phyloP scores from a whole-genome alignment of 2,888 invertebrate species.

The Omphaloscelis lunosa region DNA sequence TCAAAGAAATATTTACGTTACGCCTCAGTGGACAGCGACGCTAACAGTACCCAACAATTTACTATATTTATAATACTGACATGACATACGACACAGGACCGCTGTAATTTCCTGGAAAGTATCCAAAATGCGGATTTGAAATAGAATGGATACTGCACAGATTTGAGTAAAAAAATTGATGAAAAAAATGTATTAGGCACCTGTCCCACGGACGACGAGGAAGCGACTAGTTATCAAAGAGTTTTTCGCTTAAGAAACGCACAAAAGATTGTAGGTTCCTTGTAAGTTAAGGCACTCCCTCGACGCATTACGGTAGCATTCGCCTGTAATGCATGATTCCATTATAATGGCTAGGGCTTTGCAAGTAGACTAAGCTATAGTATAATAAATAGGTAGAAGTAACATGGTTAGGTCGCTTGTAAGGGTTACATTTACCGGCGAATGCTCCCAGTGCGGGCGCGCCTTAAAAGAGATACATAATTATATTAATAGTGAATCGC shows the following conservation, averaged over 20 bases:
- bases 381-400: not conserved
- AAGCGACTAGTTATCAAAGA: not conserved
- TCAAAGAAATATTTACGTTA: constrained; percentile 63
- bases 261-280: not conserved
- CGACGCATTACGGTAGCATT: not conserved
- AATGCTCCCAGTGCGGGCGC: not conserved
- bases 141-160: constrained; percentile 59
- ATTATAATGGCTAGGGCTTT: not conserved
- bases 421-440: not conserved
- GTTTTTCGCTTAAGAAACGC: not conserved
- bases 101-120: constrained; percentile 67
- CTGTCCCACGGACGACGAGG: not conserved
- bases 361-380: not conserved
- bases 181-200: constrained; percentile 5
- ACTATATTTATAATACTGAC: constrained; percentile 69
- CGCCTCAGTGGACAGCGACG: constrained; percentile 48
- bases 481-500: not conserved
- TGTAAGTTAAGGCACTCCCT: not conserved
- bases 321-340: not conserved
- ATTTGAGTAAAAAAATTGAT: constrained; percentile 28
- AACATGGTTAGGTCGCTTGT: not conserved
- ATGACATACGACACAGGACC: constrained; percentile 68
- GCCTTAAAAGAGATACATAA: not conserved
- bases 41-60: constrained; percentile 59
- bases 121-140: constrained; percentile 66